A percentile compares a stretch with the other conserved stretches of the same genome.
Conservation (phyloP, 2,797 vertebrate species). For the Varecia variegata region DNA sequence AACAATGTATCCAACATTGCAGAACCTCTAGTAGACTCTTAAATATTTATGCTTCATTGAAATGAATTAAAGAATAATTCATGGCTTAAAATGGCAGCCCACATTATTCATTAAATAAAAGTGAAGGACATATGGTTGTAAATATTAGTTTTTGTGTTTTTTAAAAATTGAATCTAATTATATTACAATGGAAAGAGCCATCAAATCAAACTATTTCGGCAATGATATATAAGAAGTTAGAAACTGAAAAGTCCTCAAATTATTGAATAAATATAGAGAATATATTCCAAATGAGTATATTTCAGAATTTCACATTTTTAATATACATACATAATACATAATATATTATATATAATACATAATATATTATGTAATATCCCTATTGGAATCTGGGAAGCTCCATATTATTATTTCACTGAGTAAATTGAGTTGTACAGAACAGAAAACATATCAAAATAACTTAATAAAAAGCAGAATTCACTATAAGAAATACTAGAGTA, state of each 20-base stretch:
- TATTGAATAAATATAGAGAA: not conserved
- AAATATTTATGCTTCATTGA: not conserved
- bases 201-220: not conserved
- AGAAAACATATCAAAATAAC: not conserved
- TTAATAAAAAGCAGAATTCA: not conserved
- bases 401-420: not conserved
- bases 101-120: slow-evolving; percentile 3
- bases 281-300: not conserved
- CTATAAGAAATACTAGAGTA: not conserved
- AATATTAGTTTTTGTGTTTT: not conserved
- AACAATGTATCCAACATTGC: not conserved
- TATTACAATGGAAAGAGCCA: not conserved
- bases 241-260: not conserved
- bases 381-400: not conserved
- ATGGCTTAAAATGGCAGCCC: not conserved
- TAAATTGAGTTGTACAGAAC: not conserved
- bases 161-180: not conserved
- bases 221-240: not conserved
- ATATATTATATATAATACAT: too few species aligned
- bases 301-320: not conserved
- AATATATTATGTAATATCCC: not conserved
- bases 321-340: too few species aligned
- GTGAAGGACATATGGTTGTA: not conserved
- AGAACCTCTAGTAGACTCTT: not conserved
- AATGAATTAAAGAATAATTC: not conserved